Conservation (phyloP, 2,797 vertebrate genomes). For the Urosaurus nigricauda region DNA sequence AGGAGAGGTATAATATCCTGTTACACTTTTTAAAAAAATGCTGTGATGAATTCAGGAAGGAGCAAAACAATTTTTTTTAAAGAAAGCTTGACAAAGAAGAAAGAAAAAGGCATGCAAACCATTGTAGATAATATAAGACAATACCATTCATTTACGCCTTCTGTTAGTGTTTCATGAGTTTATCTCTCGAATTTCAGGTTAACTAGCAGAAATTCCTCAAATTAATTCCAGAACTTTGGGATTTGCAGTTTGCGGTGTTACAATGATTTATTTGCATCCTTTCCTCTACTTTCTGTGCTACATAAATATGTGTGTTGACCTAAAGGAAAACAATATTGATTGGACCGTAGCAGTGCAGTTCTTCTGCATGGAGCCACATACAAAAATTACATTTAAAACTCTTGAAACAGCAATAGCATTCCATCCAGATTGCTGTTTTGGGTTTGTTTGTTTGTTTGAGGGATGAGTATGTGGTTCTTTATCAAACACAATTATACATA, state of each 20-base stretch:
- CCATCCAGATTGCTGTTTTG: too few species aligned
- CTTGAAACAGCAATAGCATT: too few species aligned
- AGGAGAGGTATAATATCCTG: background rate
- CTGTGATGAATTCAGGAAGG: slow-evolving; percentile 22
- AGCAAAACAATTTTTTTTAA: background rate
- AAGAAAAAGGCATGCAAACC: slow-evolving; percentile 6
- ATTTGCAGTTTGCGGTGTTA: background rate
- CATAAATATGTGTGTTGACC: background rate
- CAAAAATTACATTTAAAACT: too few species aligned
- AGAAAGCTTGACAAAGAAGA: background rate
- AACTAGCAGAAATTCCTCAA: background rate
- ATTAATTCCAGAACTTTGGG: background rate
- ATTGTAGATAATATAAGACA: slow-evolving; percentile 25
- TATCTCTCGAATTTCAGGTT: background rate
- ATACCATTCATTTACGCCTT: background rate
- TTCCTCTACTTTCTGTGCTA: background rate
- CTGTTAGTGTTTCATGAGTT: background rate
- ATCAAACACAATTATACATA: background rate
- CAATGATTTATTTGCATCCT: background rate
- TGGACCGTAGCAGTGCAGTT: too few species aligned
- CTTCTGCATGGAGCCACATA: too few species aligned
- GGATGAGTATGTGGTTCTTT: background rate
- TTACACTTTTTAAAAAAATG: too few species aligned
- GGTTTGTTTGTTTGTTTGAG: too few species aligned
- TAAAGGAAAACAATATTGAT: background rate